Base-by-base conservation (phyloP, 2,888 invertebrate species). In the Torymus aiolomorphi region DNA sequence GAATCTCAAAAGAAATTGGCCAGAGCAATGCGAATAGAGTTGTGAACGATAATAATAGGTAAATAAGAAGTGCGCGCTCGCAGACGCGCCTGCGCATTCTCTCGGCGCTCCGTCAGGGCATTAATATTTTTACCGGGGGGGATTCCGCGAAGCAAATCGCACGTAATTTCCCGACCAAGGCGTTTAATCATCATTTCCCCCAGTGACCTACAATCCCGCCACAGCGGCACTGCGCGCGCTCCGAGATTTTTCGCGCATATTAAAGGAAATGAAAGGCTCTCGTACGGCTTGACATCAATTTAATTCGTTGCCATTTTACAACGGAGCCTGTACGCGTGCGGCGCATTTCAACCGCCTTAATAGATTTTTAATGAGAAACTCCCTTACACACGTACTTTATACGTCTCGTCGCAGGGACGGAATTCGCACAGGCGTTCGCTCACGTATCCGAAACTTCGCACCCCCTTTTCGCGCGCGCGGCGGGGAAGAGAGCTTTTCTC, bases 291-390 rank as follows among this genome's bases (percentile, higher is more conserved):
- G 76, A 70, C 76, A 70, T 76, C 49, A 70, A 70, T 76, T 76
- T 63, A 70, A 70, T 56, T 70, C 76, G 62, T 54, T 56, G 56
- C 56, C 1, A 31, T 1, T 42, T 42, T 42, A 42, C 42, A 42
- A 42, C 42, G 42, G 8, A 8, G 42, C 42, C 62, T 49, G 52
- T 67, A 24, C 14, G 59, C 42, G 42, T 10, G 63, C 16, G 18
- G 42, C 31, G 13, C 31, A n/a, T 61, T 61, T 49, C 42, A 31
- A 4, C 42, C 42, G 63, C 31, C 63, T 70, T 76, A 76, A 76
- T 76, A 70, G 76, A 76, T 76, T 76, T 62, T 70, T 70, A 76
- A 76, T 76, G 76, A 76, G 70, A 63, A 63, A 20, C 61, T n/a
- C 16, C 14, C n/a, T 56, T 56, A 56, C 8, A 56, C 56, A 56